Base-by-base conservation (phyloP, 2,113 vertebrate species). In the Mormyrus lacerda region DNA sequence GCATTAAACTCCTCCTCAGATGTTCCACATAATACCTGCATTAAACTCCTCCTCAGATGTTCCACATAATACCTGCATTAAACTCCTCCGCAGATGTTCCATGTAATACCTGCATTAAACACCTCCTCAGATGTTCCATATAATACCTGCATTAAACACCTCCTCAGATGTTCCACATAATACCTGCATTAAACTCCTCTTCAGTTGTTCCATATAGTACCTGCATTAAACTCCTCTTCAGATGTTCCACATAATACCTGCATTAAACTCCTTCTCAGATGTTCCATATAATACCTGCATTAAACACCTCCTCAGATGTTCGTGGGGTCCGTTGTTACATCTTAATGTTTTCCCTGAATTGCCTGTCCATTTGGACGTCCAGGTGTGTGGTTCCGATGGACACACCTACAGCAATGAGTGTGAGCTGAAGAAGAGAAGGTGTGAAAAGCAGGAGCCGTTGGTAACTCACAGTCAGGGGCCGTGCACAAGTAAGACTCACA, bases 321-420 rank as follows among this genome's bases (percentile, higher is more conserved):
- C 3, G 24, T 35, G 53, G 53, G 58, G 5, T 45, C 3, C 15
- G 4, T 53, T 24, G 39, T 86, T 31, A 27, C 27, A 8, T 7
- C 17, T 47, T 89, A 1, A 31, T 50, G 45, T 17, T 7, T 6
- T 21, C 31, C 4, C 73, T 21, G 3, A 42, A 31, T 53, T 7
- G 4, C 53, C 9, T 0, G 0, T 39, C 15, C 35, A n/a, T 42
- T 61, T 53, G 31, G 6, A 58, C 76, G 0, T 35, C 2, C 89
- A 99, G 98, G 97, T 99, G 11, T 99, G 98, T 0, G 98, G 97
- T 90, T 97, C 98, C 0, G 96, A 99, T 0, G 96, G 97, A 0
- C 92, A 95, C 76, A 98, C 95, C 88, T 99, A 99, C 31, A 84
- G 83, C 89, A 97, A 93, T 0, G 98, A 99, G 92, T 99, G 98